Percentiles rank a stretch among this genome's conserved stretches.
These are phyloP conservation scores for Clivina fossor DNA, from an alignment of 2,888 invertebrate species.

Conservation along the genomic window DNA sequence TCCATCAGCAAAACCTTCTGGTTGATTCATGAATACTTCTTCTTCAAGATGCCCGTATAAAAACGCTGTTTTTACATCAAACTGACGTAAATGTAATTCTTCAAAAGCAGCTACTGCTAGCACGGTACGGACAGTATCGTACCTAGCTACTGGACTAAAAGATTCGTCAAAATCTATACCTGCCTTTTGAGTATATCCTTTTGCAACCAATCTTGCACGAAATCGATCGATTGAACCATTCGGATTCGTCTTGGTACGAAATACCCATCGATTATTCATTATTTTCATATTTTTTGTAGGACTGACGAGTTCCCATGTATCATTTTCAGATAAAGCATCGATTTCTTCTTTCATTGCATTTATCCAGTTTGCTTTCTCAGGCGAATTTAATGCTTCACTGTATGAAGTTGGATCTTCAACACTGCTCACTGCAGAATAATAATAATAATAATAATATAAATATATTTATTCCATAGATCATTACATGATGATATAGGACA, in stretches of 20 bases:
- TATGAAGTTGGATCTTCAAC: no score
- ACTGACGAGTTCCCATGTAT: conserved; percentile 39
- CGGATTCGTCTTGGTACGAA: conserved; percentile 4
- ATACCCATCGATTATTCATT: background rate
- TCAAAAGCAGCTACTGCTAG: conserved; percentile 30
- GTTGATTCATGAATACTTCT: background rate
- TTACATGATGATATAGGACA: no score
- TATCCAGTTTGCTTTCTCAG: conserved; percentile 35
- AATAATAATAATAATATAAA: no score
- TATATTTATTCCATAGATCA: no score
- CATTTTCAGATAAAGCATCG: conserved; percentile 36
- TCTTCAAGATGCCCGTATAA: background rate
- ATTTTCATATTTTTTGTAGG: conserved; percentile 31
- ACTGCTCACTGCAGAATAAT: no score
- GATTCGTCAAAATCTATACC: conserved; percentile 39
- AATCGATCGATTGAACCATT: conserved; percentile 36
- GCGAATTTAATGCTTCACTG: no score
- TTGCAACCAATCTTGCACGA: conserved; percentile 38
- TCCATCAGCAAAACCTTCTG: conserved; percentile 15
- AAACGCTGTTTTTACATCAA: background rate
- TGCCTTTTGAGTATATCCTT: conserved; percentile 36
- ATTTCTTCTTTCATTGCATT: conserved; percentile 38
- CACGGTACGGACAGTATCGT: conserved; percentile 26
- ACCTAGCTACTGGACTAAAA: conserved; percentile 37
- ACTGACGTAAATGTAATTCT: background rate